phyloP scores from a whole-genome alignment of 2,888 invertebrate species.

The Balanococcus diminutus region DNA sequence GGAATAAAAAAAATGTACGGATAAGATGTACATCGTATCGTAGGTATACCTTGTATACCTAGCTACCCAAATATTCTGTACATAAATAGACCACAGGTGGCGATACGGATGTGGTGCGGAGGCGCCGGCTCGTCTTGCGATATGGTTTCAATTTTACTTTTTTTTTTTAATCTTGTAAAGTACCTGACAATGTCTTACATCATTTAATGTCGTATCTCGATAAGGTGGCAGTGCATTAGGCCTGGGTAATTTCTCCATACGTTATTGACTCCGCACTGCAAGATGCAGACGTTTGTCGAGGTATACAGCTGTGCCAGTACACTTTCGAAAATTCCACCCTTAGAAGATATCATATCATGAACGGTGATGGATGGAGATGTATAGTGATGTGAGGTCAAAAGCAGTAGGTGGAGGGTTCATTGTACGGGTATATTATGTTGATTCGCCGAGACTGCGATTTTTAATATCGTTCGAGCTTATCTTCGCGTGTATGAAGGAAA shows the following conservation, averaged over 20 bases:
- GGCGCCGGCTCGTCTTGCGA: background rate
- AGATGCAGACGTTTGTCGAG: background rate
- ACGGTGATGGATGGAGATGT: background rate
- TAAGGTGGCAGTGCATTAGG: background rate
- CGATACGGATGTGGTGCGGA: background rate
- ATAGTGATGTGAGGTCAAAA: background rate
- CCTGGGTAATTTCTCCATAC: background rate
- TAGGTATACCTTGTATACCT: too few relatives aligned
- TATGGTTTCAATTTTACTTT: background rate
- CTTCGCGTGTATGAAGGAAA: too few relatives aligned
- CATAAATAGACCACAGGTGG: conserved; percentile 3
- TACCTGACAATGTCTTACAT: background rate
- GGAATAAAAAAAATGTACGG: background rate
- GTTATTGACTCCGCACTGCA: too few relatives aligned
- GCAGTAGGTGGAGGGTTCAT: background rate
- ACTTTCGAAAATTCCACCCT: background rate
- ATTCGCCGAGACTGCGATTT: background rate
- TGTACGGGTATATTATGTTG: background rate
- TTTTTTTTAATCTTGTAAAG: background rate
- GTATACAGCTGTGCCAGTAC: background rate
- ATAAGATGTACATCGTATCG: background rate
- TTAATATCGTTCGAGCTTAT: background rate
- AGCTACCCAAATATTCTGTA: background rate
- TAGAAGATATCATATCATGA: background rate
- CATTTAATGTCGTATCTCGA: background rate